Evolutionary conservation across 2,888 invertebrate genomes (phyloP), one percentile per base, ranked within the genome.

Genomic region (Drosophila subquinaria): DNA sequence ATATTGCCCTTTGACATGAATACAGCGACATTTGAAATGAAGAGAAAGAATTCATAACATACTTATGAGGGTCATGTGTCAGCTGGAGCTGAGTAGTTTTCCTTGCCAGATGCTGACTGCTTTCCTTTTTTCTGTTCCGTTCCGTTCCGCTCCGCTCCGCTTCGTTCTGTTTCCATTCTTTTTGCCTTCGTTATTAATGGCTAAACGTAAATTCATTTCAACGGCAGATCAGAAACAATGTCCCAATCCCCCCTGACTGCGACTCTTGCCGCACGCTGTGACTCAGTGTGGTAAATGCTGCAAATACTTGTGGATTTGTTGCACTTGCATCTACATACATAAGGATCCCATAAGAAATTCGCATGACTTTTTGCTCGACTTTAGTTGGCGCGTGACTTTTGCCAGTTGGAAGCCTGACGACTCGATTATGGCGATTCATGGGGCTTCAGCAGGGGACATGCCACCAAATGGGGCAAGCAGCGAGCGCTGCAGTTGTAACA

Each of bases 201-300:
- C 30, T 8, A 69, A 68, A 67, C 56, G 70, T 65, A 63, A 69
- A 83, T 70, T 51, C 72, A 51, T 66, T 69, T 76, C 60, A 69
- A 57, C 53, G 62, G 61, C 52, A 69, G 55, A 50, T 73, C 43
- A 33, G 50, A 63, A 51, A 48, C 13, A 52, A 38, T 43, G 13
- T 6, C 5, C 13, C 13, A 20, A 2, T 13, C 43, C 5, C 17
- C 35, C 11, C 17, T 17, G 35, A 6, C 11, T n/a, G 9, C 9
- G 51, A 23, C 13, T n/a, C 20, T 20, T 51, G 20, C 0, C 8
- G n/a, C 36, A 20, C 20, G 36, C 51, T 20, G 36, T 3, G 17
- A 10, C 35, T n/a, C 51, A 23, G 20, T 51, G 53, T 38, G 23
- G 27, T 53, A 30, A 10, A 35, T 11, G 55, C 38, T 47, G 38